Conservation (phyloP, 2,113 vertebrate genomes). For the Limanda limanda region DNA sequence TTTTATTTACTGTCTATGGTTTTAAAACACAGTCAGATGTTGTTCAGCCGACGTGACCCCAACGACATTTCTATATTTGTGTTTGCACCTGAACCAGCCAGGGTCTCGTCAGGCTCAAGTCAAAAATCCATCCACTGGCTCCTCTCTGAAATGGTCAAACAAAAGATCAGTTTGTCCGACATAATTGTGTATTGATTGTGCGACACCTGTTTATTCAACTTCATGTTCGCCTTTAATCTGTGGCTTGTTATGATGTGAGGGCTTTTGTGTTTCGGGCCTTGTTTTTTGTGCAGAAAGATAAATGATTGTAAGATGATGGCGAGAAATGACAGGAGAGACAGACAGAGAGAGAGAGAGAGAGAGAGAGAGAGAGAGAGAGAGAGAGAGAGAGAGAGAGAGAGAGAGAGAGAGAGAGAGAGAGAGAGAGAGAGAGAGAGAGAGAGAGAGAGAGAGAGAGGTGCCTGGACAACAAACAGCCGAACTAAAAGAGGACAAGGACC, state of each 20-base stretch:
- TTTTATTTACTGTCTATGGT: neutral
- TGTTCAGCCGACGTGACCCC: neutral
- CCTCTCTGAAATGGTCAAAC: neutral
- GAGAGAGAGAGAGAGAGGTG: neutral
- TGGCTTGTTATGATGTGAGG: neutral
- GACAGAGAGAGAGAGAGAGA: neutral
- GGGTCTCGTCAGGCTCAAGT: neutral
- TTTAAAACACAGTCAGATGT: neutral
- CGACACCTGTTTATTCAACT: constrained; percentile 11
- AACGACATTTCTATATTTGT: neutral
- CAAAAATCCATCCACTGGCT: neutral
- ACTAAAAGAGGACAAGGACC: constrained; percentile 56
- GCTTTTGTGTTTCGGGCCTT: neutral
- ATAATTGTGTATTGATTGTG: constrained; percentile 40
- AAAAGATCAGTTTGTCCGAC: constrained; percentile 1
- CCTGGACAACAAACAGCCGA: constrained; percentile 24
- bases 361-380: too few relatives aligned
- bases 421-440: neutral
- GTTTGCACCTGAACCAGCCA: neutral
- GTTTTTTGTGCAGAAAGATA: neutral
- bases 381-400: neutral
- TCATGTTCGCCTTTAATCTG: neutral
- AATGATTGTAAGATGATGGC: neutral
- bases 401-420: neutral
- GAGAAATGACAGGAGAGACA: neutral